Evolutionary conservation across 2,113 vertebrate genomes (phyloP), one percentile per base, ranked within the genome.

Genomic region (Tor tambroides): DNA sequence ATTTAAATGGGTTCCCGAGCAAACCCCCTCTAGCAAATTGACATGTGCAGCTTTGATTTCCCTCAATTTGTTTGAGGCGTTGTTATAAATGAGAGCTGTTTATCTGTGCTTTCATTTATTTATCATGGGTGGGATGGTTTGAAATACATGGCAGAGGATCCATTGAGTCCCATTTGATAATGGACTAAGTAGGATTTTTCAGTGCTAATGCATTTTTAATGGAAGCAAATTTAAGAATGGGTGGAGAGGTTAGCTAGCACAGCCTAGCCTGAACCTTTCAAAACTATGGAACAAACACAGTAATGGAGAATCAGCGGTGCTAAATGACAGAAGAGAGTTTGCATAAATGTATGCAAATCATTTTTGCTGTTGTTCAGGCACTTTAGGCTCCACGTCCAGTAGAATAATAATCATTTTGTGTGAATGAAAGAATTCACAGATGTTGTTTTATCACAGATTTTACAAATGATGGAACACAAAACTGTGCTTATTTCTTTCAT

Each of bases 181-280:
- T 80, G 61, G 56, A 82, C 83, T 77, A 56, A 79, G 75, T 35
- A 67, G 43, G 51, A 78, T 80, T 86, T 54, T 85, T 80, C 71
- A 41, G 51, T 23, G 78, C 89, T 90, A 84, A 86, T 90, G 84
- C 81, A 69, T 90, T 88, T 85, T 88, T 90, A 84, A 90, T 86
- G 84, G 41, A 84, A 56, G 76, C 41, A 84, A 63, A 71, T 87
- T 79, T 77, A 67, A 87, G 81, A 51, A 83, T 71, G 65, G 63
- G 65, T 67, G 61, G 41, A 77, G 46, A 80, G 75, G 75, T 86
- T 77, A 76, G 49, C 46, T 43, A 80, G 74, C 14, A 21, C 49
- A 26, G 59, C 51, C 61, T 77, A 63, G 69, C 54, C 80, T 75
- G 51, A 80, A 78, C 43, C 75, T 59, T 71, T 79, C 51, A 84